Conservation (phyloP, 2,113 vertebrate species). For the Agapornis roseicollis region DNA sequence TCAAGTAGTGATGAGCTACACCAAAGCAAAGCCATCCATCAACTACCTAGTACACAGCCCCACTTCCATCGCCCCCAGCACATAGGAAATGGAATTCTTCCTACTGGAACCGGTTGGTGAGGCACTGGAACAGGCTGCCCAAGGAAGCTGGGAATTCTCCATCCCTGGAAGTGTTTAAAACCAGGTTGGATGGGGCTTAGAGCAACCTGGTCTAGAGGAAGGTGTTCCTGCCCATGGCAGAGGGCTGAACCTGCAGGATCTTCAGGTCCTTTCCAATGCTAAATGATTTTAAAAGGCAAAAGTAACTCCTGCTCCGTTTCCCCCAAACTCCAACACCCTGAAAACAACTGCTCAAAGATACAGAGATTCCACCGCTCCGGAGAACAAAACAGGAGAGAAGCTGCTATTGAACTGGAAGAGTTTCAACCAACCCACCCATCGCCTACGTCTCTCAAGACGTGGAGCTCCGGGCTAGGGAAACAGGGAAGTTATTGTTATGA, state of each 20-base stretch:
- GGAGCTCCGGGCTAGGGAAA: neutral
- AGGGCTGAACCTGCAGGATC: neutral
- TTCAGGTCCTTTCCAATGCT: neutral
- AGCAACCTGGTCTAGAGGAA: neutral
- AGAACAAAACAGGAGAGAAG: neutral
- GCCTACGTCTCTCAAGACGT: neutral
- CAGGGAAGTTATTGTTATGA: neutral
- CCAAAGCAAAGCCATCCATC: neutral
- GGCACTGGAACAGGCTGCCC: neutral
- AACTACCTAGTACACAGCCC: accelerated
- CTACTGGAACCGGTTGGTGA: neutral
- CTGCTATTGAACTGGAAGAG: accelerated
- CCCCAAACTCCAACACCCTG: neutral
- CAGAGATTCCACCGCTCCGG: neutral
- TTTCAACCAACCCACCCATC: neutral
- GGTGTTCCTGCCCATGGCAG: neutral
- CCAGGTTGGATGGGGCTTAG: neutral
- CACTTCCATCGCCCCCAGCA: too few relatives aligned
- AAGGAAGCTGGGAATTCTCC: neutral
- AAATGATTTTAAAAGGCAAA: neutral
- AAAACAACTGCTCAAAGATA: neutral
- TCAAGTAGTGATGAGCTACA: neutral
- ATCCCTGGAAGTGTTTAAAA: neutral
- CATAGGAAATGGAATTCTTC: neutral
- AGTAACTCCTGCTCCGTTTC: neutral